phyloP scores from a whole-genome alignment of 2,113 vertebrate genomes.

The Turdus rufiventris region DNA sequence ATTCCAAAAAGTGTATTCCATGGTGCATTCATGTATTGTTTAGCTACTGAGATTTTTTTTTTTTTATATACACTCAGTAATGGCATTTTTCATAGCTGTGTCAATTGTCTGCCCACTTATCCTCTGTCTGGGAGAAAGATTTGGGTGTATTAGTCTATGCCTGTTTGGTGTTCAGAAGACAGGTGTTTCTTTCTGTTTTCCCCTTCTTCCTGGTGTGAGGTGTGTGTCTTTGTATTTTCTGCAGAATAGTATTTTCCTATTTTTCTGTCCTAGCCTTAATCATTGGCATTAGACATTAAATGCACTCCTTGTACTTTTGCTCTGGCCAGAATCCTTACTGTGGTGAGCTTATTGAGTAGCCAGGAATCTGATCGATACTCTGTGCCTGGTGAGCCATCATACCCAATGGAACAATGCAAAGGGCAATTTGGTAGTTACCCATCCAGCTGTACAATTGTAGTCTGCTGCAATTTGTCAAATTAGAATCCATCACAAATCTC shows the following conservation, averaged over 20 bases:
- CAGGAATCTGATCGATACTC: neutral
- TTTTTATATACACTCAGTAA: neutral
- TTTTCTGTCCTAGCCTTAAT: neutral
- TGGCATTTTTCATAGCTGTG: neutral
- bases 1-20: neutral
- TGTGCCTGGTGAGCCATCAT: neutral
- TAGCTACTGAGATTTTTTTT: neutral
- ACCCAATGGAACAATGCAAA: neutral
- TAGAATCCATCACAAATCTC: neutral
- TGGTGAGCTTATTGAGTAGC: neutral
- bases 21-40: neutral
- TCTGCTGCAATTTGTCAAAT: neutral
- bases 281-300: neutral
- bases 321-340: neutral
- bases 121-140: neutral
- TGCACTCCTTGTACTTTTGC: neutral
- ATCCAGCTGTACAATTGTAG: neutral
- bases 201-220: neutral
- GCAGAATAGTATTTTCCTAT: neutral
- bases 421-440: neutral
- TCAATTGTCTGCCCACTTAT: neutral
- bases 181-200: fast-evolving
- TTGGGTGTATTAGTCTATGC: neutral
- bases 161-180: neutral
- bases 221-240: neutral